Conservation (phyloP, 2,888 invertebrate genomes). For the Xestia c-nigrum region DNA sequence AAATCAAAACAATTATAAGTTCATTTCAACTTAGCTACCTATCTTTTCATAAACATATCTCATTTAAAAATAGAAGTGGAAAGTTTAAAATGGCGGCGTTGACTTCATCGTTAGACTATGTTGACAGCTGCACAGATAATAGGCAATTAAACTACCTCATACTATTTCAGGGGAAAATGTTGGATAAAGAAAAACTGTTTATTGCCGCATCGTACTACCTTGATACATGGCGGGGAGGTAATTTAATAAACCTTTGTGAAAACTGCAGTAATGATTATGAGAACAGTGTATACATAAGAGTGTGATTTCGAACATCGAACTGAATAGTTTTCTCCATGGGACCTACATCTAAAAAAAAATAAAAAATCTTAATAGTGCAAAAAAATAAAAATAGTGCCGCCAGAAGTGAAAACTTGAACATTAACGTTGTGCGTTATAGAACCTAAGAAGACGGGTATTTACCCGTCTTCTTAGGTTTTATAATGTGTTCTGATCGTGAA, state of each 20-base stretch:
- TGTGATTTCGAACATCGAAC: not conserved
- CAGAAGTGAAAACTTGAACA: too few species aligned
- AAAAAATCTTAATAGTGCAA: too few species aligned
- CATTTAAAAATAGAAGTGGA: slow-evolving; percentile 12
- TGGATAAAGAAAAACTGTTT: not conserved
- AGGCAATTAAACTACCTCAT: slow-evolving; percentile 24
- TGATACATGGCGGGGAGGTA: not conserved
- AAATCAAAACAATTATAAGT: too few species aligned
- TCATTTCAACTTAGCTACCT: too few species aligned
- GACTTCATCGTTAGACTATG: slow-evolving; percentile 32
- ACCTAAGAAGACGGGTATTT: too few species aligned
- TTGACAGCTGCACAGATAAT: slow-evolving; percentile 40
- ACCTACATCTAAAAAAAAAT: too few species aligned
- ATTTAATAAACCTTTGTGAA: not conserved
- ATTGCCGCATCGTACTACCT: too few species aligned
- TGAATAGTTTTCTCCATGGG: not conserved
- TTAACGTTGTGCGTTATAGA: too few species aligned
- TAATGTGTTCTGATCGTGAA: too few species aligned
- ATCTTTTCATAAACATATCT: not conserved
- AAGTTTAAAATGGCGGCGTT: slow-evolving; percentile 25
- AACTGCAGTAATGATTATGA: not conserved
- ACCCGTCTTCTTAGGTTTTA: too few species aligned
- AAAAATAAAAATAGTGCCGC: too few species aligned
- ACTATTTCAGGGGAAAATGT: not conserved
- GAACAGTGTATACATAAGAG: not conserved